Evolutionary conservation across 1,140 invertebrate species (phyloP).

Genomic region (Ericerus pela): DNA sequence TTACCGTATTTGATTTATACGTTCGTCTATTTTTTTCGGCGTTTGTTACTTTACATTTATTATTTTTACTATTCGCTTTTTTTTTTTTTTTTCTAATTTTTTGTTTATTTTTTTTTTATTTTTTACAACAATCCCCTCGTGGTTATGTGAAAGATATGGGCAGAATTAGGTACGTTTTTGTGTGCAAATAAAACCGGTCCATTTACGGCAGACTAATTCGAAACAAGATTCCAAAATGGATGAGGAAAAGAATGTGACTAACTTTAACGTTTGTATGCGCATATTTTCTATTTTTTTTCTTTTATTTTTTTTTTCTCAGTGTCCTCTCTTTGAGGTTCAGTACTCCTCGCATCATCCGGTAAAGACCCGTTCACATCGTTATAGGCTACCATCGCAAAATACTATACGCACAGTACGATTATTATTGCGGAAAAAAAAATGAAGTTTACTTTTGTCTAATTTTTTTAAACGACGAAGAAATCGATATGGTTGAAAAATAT

Average conservation of each 20-base stretch:
- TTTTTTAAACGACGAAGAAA: not conserved
- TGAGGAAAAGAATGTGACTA: constrained; percentile 8
- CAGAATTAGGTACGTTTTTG: not conserved
- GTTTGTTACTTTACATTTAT: not conserved
- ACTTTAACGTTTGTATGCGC: too few relatives aligned
- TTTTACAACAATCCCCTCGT: too few relatives aligned
- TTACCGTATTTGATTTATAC: constrained; percentile 10
- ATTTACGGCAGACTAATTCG: constrained; percentile 3
- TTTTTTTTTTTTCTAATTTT: not conserved
- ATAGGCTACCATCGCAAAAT: too few relatives aligned
- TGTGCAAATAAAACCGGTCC: constrained; percentile 11
- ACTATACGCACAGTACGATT: not conserved
- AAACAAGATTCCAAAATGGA: constrained; percentile 7
- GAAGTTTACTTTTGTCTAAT: constrained; percentile 8
- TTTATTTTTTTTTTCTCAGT: too few relatives aligned
- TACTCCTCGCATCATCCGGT: constrained; percentile 9
- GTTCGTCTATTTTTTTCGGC: not conserved
- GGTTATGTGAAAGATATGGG: not conserved
- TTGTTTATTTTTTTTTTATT: constrained; percentile 3
- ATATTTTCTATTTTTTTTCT: too few relatives aligned
- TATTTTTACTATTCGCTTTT: too few relatives aligned
- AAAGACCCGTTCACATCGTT: constrained; percentile 7
- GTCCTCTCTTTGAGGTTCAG: not conserved
- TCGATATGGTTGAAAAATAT: not conserved
- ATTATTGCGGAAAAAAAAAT: constrained; percentile 7